These are phyloP conservation scores for Heliconius congener DNA, from an alignment of 1,140 invertebrate genomes.

Conservation along the genomic window DNA sequence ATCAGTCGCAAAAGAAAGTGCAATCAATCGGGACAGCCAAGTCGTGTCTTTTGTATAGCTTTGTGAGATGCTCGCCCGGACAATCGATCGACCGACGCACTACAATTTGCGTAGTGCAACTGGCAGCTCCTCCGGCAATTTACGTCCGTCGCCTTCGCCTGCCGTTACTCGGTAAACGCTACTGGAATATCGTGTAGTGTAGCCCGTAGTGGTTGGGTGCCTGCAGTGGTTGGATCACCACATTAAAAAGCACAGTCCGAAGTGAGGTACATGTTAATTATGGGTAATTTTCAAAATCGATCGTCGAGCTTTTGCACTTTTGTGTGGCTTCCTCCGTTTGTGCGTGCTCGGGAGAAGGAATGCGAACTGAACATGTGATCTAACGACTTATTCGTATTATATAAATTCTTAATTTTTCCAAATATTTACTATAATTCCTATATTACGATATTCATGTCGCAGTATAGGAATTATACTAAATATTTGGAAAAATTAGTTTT, in stretches of 20 bases:
- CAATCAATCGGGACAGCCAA: slow-evolving; percentile 31
- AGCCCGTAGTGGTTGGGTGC: slow-evolving; percentile 23
- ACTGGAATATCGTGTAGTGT: slow-evolving; percentile 74
- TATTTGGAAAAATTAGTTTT: too few species aligned
- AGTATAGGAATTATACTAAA: too few species aligned
- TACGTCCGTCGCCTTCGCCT: slow-evolving; percentile 73
- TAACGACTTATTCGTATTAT: background rate
- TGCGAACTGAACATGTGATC: slow-evolving; percentile 49
- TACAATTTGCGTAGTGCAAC: slow-evolving; percentile 76
- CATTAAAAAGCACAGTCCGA: slow-evolving; percentile 70
- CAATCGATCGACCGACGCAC: slow-evolving; percentile 62
- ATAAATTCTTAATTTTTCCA: background rate
- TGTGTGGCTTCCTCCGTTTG: slow-evolving; percentile 69
- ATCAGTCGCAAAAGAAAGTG: slow-evolving; percentile 32
- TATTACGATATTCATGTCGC: background rate
- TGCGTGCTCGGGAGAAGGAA: slow-evolving; percentile 51
- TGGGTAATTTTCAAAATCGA: slow-evolving; percentile 80
- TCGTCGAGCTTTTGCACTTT: slow-evolving; percentile 70
- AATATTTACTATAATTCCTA: background rate
- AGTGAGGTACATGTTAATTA: slow-evolving; percentile 78
- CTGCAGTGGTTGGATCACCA: slow-evolving; percentile 65
- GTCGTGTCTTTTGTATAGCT: slow-evolving; percentile 35
- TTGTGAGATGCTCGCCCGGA: slow-evolving; percentile 41
- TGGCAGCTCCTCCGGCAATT: slow-evolving; percentile 74
- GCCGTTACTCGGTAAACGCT: slow-evolving; percentile 78